A percentile compares a stretch with the other conserved stretches of the same genome.
These are phyloP conservation scores for Andrena chrysosceles DNA, from an alignment of 2,888 invertebrate genomes.

Conservation along the genomic window DNA sequence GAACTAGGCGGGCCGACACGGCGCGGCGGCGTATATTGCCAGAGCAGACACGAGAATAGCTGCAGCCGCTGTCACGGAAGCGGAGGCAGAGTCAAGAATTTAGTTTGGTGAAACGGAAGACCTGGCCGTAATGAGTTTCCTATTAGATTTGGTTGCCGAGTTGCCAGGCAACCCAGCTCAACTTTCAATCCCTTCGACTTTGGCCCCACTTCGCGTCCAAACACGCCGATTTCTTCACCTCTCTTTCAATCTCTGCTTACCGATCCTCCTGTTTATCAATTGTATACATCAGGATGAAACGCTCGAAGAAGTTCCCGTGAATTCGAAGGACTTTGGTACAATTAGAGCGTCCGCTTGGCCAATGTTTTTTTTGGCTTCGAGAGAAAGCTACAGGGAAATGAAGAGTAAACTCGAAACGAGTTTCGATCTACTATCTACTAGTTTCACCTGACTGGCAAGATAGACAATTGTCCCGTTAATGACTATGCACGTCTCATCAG, in stretches of 20 bases:
- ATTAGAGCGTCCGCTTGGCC: no score
- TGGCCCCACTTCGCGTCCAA: conserved; percentile 21
- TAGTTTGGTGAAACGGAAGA: conserved; percentile 80
- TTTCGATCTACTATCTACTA: neutral
- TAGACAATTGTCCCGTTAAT: conserved; percentile 36
- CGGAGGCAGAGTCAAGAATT: conserved; percentile 76
- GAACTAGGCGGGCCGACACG: conserved; percentile 23
- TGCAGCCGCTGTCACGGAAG: conserved; percentile 47
- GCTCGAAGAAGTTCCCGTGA: no score
- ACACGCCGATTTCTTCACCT: conserved; percentile 39
- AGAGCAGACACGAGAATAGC: conserved; percentile 46
- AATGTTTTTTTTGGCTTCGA: no score
- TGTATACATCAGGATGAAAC: no score
- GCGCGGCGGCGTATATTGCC: conserved; percentile 47
- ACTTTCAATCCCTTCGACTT: conserved; percentile 74
- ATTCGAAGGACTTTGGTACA: no score
- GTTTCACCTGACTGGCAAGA: conserved; percentile 19
- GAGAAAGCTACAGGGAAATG: no score
- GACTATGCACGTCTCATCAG: conserved; percentile 29
- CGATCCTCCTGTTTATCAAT: neutral
- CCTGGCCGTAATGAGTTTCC: conserved; percentile 83
- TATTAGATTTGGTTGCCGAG: conserved; percentile 82
- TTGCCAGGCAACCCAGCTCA: conserved; percentile 77
- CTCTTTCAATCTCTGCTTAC: conserved; percentile 8
- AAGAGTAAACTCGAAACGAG: no score